Base-by-base conservation (phyloP, 2,113 vertebrate genomes). In the Bambusicola thoracicus region DNA sequence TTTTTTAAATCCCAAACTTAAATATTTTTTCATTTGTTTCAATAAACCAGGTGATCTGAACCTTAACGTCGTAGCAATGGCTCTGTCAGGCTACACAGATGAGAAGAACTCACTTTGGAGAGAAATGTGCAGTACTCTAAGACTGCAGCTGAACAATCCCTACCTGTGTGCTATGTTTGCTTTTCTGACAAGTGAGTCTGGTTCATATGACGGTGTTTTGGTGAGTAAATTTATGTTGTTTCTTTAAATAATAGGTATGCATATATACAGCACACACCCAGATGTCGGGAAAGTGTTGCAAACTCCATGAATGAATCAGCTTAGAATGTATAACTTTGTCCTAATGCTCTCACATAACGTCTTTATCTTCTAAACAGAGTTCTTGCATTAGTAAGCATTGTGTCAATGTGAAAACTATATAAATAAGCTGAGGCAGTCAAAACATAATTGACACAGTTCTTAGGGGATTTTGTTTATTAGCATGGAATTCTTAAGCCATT, bases 11-110 rank as follows among this genome's bases (percentile, higher is more conserved):
- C 38, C 4, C 69, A 76, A 59, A 73, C 38, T 59, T 76, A 6
- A 79, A 30, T 82, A 16, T 20, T 87, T 7, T 89, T 92, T 84
- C 24, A 40, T 34, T 95, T 14, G 87, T 96, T 96, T 89, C 92
- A 55, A 77, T 94, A 32, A 63, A 93, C 17, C 97, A 99, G 99
- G 99, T 70, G 99, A 99, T 96, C 97, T 99, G 96, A 99, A 99
- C 97, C 98, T 99, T 86, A 99, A 99, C n/a, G 99, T 99, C 40
- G 99, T 99, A 76, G 99, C 99, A 85, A 99, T 99, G 99, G 99
- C 99, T 68, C 96, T 99, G 43, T 99, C 99, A 1, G 99, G 99
- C 65, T 99, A 99, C 95, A 99, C 99, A 1, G 99, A 99, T 34
- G 99, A 99, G 96, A 99, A 99, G 97, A 98, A 98, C 38, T 99